Conservation (phyloP, 2,888 invertebrate genomes). For the Lepidochitona cinerea region DNA sequence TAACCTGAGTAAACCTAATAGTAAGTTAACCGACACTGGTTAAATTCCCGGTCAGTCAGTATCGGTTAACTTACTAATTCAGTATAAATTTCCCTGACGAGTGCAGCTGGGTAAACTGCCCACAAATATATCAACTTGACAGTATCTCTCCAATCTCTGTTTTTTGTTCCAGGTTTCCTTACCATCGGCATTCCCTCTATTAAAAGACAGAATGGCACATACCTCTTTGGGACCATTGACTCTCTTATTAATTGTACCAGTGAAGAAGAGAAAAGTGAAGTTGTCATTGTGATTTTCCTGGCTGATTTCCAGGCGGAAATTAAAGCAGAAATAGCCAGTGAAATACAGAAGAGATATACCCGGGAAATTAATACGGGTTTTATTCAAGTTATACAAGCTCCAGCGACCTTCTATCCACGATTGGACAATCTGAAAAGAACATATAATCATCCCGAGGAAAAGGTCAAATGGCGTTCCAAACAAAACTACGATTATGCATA, state of each 20-base stretch:
- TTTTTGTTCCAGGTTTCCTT: slow-evolving; percentile 57
- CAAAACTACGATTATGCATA: slow-evolving; percentile 71
- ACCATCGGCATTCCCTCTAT: slow-evolving; percentile 71
- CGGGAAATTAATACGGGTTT: slow-evolving; percentile 46
- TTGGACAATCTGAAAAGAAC: slow-evolving; percentile 46
- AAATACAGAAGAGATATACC: slow-evolving; percentile 39
- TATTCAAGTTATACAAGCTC: slow-evolving; percentile 64
- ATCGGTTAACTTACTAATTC: neutral
- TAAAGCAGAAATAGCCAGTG: slow-evolving; percentile 36
- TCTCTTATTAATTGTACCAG: slow-evolving; percentile 65
- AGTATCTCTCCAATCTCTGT: too few species aligned
- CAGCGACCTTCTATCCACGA: slow-evolving; percentile 40
- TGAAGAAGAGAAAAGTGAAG: slow-evolving; percentile 55
- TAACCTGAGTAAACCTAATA: too few species aligned
- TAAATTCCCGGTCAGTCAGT: neutral
- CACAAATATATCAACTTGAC: too few species aligned
- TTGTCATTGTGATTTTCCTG: slow-evolving; percentile 68
- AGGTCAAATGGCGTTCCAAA: slow-evolving; percentile 70
- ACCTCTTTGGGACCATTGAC: slow-evolving; percentile 66
- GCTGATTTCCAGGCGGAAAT: slow-evolving; percentile 65
- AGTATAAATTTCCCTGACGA: too few species aligned
- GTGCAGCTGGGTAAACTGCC: too few species aligned
- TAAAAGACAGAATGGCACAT: slow-evolving; percentile 63
- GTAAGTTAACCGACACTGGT: neutral
- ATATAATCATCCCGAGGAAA: slow-evolving; percentile 60